These are phyloP conservation scores for Hydrotaea cyrtoneurina DNA, from an alignment of 2,888 invertebrate species.

Conservation along the genomic window DNA sequence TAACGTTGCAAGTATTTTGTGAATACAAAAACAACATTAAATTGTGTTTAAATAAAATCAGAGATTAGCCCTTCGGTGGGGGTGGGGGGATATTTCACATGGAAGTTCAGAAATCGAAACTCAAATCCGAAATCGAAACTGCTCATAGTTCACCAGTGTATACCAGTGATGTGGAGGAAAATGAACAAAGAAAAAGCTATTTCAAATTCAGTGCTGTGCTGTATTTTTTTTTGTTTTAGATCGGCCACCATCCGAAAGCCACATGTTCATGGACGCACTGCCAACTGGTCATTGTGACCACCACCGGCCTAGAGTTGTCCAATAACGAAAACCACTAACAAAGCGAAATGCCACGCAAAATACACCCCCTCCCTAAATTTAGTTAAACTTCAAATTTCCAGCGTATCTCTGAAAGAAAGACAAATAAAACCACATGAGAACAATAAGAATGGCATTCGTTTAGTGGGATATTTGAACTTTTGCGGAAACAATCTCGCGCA, in stretches of 20 bases:
- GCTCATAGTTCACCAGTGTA: too few relatives aligned
- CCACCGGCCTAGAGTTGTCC: background rate
- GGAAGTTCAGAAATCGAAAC: too few relatives aligned
- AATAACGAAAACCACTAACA: too few relatives aligned
- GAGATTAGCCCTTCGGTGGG: too few relatives aligned
- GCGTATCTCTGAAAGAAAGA: background rate
- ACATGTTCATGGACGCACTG: background rate
- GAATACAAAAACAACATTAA: too few relatives aligned
- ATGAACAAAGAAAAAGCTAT: slow-evolving; percentile 10
- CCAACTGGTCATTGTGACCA: background rate
- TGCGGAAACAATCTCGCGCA: background rate
- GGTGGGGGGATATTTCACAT: too few relatives aligned
- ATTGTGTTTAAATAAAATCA: too few relatives aligned
- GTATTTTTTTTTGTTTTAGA: background rate
- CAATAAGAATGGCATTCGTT: background rate
- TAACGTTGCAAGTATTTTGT: too few relatives aligned
- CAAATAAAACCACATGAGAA: background rate
- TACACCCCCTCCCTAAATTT: background rate
- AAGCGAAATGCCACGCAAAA: background rate
- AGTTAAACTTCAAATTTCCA: background rate
- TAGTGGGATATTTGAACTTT: background rate
- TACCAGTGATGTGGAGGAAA: too few relatives aligned
- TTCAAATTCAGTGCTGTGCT: background rate
- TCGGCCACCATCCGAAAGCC: background rate
- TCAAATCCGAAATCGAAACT: too few relatives aligned